Evolutionary conservation across 1,140 invertebrate genomes (phyloP).

Genomic region (Leptopilina clavipes): DNA sequence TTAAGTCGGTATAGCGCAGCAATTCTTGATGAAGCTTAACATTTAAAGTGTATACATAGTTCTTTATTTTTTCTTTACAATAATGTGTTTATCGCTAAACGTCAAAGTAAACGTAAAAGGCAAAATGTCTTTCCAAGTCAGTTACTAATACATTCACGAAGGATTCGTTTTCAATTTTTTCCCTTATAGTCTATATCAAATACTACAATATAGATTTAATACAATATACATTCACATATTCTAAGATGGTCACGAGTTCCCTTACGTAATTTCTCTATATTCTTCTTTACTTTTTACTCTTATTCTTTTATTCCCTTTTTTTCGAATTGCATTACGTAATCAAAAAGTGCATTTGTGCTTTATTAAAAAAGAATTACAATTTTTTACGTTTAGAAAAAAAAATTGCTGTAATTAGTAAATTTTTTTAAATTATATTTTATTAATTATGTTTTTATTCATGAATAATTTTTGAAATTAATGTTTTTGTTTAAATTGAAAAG

Average conservation of each 20-base stretch:
- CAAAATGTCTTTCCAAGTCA: slow-evolving; percentile 10
- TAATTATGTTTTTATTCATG: too few relatives aligned
- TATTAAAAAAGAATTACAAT: too few relatives aligned
- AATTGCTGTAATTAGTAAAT: too few relatives aligned
- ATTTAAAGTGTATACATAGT: background rate
- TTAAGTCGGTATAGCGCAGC: too few relatives aligned
- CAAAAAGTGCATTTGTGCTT: too few relatives aligned
- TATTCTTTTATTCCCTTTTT: too few relatives aligned
- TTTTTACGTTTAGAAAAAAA: too few relatives aligned
- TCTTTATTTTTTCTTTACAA: slow-evolving; percentile 28
- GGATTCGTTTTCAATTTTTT: background rate
- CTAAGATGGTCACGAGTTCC: background rate
- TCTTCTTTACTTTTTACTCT: too few relatives aligned
- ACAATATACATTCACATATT: background rate
- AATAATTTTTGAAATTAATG: too few relatives aligned
- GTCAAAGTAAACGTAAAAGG: slow-evolving; percentile 28
- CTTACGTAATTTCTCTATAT: background rate
- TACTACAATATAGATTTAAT: background rate
- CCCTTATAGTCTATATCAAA: background rate
- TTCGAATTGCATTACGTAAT: too few relatives aligned
- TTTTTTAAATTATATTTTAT: too few relatives aligned
- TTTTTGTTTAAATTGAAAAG: too few relatives aligned
- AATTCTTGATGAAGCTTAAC: background rate
- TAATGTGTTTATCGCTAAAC: background rate
- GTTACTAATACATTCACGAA: background rate